These are phyloP conservation scores for Gallinago paraguaiae DNA, from an alignment of 2,113 vertebrate species.

Conservation along the genomic window DNA sequence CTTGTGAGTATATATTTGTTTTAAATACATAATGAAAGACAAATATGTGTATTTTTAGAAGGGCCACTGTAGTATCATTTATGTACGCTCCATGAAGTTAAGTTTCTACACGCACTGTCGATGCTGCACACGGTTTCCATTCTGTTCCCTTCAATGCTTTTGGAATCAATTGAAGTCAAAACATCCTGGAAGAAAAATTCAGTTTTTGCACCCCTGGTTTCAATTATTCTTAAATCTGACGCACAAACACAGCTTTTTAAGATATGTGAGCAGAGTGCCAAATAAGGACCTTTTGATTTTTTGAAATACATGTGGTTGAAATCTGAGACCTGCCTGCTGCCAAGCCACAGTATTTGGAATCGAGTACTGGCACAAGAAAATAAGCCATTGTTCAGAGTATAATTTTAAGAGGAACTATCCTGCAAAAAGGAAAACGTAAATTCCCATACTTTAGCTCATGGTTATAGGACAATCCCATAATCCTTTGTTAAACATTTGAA, in stretches of 20 bases:
- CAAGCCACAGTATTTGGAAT: slow-evolving; percentile 89
- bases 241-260: slow-evolving; percentile 82
- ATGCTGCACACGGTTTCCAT: slow-evolving; percentile 35
- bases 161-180: slow-evolving; percentile 78
- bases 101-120: accelerated
- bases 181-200: slow-evolving; percentile 80
- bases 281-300: slow-evolving; percentile 88
- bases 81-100: not conserved
- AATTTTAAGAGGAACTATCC: slow-evolving; percentile 73
- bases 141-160: slow-evolving; percentile 65
- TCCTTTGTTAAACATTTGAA: slow-evolving; percentile 61
- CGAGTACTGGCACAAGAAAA: slow-evolving; percentile 85
- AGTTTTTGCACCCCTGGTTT: slow-evolving; percentile 76
- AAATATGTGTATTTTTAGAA: not conserved
- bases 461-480: slow-evolving; percentile 65
- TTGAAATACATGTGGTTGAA: slow-evolving; percentile 96
- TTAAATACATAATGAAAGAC: not conserved
- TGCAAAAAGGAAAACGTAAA: slow-evolving; percentile 68
- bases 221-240: slow-evolving; percentile 85
- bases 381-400: slow-evolving; percentile 86
- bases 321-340: slow-evolving; percentile 86
- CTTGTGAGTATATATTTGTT: not conserved
- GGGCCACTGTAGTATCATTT: not conserved
- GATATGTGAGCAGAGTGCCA: slow-evolving; percentile 85
- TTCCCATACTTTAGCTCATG: slow-evolving; percentile 63